Evolutionary conservation across 2,888 invertebrate species (phyloP).

Genomic region (Scaptomyza polygonia): DNA sequence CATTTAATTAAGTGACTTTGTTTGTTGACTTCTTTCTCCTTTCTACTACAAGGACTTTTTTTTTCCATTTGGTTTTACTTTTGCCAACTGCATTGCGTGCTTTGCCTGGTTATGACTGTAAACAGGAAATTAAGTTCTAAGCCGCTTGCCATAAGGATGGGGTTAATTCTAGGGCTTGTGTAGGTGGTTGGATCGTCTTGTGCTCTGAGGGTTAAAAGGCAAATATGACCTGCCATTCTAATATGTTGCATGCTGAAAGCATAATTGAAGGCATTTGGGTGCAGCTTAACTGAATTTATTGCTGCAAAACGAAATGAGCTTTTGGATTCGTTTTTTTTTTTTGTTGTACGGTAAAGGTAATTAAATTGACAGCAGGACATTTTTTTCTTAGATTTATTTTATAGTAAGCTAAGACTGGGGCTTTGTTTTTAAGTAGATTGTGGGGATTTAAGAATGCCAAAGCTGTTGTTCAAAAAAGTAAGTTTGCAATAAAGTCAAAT

Average conservation of each 20-base stretch:
- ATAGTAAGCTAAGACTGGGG: background rate
- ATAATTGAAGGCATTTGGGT: conserved; percentile 64
- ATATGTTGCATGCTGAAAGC: conserved; percentile 49
- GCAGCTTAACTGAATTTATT: conserved; percentile 58
- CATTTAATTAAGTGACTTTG: conserved; percentile 72
- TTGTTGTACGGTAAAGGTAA: background rate
- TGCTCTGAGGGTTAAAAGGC: conserved; percentile 17
- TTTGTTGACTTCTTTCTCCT: conserved; percentile 28
- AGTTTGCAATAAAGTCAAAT: no score
- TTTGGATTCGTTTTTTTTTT: conserved; percentile 7
- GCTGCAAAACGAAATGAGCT: conserved; percentile 43
- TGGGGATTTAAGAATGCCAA: background rate
- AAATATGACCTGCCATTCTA: conserved; percentile 36
- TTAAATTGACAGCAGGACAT: background rate
- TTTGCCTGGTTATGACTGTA: conserved; percentile 51
- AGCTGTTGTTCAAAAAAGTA: no score
- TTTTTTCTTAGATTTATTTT: background rate
- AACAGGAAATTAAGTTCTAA: conserved; percentile 70
- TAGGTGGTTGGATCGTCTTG: background rate
- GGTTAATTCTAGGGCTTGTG: background rate
- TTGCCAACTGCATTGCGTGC: conserved; percentile 32
- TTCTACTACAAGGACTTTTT: background rate
- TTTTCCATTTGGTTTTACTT: conserved; percentile 3
- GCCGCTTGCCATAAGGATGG: conserved; percentile 34
- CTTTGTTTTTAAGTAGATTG: background rate